Evolutionary conservation across 2,797 vertebrate species (phyloP).

Genomic region (Lacerta agilis): DNA sequence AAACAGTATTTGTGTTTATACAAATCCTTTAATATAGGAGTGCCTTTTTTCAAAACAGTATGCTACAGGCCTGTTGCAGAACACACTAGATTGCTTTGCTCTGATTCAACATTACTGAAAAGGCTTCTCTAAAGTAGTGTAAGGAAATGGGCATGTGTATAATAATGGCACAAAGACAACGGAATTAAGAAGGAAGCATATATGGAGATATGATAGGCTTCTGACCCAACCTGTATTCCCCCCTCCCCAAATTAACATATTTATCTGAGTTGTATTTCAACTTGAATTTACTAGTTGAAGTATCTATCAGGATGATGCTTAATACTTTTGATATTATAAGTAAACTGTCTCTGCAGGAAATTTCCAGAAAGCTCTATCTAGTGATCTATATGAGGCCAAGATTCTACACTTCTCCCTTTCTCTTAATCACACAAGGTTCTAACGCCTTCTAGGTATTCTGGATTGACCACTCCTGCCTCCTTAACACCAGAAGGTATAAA

Average conservation of each 20-base stretch:
- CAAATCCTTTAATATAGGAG: conserved; percentile 23
- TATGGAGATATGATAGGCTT: too few species aligned
- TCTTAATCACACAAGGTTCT: neutral
- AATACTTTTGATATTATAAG: neutral
- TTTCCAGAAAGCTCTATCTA: neutral
- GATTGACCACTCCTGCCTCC: neutral
- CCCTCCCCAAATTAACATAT: neutral
- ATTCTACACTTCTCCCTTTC: neutral
- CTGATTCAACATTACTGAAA: conserved; percentile 21
- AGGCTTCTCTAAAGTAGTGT: neutral
- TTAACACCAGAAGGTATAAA: conserved; percentile 4
- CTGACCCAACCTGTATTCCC: neutral
- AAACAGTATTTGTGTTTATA: neutral
- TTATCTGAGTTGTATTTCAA: neutral
- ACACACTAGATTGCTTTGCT: conserved; percentile 23
- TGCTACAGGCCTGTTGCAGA: neutral
- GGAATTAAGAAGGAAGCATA: neutral
- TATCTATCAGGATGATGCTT: neutral
- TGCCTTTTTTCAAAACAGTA: neutral
- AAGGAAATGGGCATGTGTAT: neutral
- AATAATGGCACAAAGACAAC: neutral
- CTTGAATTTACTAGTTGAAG: neutral
- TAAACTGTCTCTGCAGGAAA: neutral
- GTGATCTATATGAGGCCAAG: neutral
- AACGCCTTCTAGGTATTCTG: neutral